A percentile compares a stretch with the other conserved stretches of the same genome.
Evolutionary conservation across 2,113 vertebrate genomes (phyloP).

Genomic region (Ictalurus punctatus): DNA sequence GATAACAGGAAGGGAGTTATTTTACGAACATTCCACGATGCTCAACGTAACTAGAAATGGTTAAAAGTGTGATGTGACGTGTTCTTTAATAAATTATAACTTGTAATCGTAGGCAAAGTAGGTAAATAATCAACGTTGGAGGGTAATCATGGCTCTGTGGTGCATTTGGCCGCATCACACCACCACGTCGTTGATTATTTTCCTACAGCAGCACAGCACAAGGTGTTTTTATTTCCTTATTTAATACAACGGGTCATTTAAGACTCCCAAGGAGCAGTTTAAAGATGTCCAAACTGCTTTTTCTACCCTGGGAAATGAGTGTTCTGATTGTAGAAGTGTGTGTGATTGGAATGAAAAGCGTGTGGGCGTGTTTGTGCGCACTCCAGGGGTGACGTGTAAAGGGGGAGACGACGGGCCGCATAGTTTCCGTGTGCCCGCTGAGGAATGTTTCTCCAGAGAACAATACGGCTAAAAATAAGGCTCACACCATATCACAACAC

Average conservation of each 20-base stretch:
- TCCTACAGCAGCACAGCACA: background rate
- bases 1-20: too few species aligned
- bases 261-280: background rate
- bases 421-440: slow-evolving; percentile 54
- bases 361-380: slow-evolving; percentile 53
- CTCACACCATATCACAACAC: slow-evolving; percentile 38
- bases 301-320: background rate
- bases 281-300: background rate
- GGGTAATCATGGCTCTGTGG: background rate
- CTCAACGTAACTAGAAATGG: background rate
- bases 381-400: slow-evolving; percentile 34
- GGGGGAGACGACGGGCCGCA: slow-evolving; percentile 52
- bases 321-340: slow-evolving; percentile 14
- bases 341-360: slow-evolving; percentile 46
- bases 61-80: background rate
- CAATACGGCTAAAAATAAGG: slow-evolving; percentile 50
- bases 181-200: background rate
- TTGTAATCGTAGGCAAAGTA: background rate
- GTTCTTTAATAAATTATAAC: background rate
- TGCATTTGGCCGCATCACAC: background rate
- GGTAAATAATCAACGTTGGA: background rate
- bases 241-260: background rate
- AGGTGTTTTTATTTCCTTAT: background rate
- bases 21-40: background rate
- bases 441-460: slow-evolving; percentile 38